A percentile compares a stretch with the other conserved stretches of the same genome.
Conservation (phyloP, 2,113 vertebrate genomes). For the Pterophyllum scalare region DNA sequence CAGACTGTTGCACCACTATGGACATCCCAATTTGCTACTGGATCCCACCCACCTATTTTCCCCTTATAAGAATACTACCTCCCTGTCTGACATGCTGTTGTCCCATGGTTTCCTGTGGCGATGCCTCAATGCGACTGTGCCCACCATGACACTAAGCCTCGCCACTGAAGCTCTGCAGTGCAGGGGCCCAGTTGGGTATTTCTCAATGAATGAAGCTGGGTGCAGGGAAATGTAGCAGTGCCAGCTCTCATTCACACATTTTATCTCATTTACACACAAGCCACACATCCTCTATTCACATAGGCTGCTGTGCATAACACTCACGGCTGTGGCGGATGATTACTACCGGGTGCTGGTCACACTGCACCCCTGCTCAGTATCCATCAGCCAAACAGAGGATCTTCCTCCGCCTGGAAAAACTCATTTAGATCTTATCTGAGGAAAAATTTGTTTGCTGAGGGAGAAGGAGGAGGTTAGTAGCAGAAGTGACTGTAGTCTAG, state of each 20-base stretch:
- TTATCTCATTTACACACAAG: slow-evolving; percentile 72
- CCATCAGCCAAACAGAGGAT: slow-evolving; percentile 75
- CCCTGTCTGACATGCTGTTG: slow-evolving; percentile 70
- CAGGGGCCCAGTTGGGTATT: slow-evolving; percentile 68
- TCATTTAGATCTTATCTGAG: slow-evolving; percentile 85
- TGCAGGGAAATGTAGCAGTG: slow-evolving; percentile 45
- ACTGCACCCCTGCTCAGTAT: slow-evolving; percentile 62
- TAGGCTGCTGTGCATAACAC: slow-evolving; percentile 53
- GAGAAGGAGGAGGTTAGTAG: slow-evolving; percentile 55
- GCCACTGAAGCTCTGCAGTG: slow-evolving; percentile 44
- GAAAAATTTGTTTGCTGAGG: slow-evolving; percentile 73
- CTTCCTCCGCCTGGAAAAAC: slow-evolving; percentile 79
- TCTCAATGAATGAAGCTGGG: slow-evolving; percentile 71
- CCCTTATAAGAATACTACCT: slow-evolving; percentile 51
- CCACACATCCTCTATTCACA: slow-evolving; percentile 54
- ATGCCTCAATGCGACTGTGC: slow-evolving; percentile 74
- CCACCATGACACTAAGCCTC: slow-evolving; percentile 74
- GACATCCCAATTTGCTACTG: slow-evolving; percentile 76
- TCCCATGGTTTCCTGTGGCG: slow-evolving; percentile 70
- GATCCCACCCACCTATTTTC: slow-evolving; percentile 67
- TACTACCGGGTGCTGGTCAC: slow-evolving; percentile 67
- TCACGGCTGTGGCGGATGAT: slow-evolving; percentile 67
- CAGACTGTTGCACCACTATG: slow-evolving; percentile 56
- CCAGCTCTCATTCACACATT: slow-evolving; percentile 72
- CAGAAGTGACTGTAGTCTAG: slow-evolving; percentile 67